A percentile compares a stretch with the other conserved stretches of the same genome.
These are phyloP conservation scores for Grapholita molesta DNA, from an alignment of 1,140 invertebrate species.

Conservation along the genomic window DNA sequence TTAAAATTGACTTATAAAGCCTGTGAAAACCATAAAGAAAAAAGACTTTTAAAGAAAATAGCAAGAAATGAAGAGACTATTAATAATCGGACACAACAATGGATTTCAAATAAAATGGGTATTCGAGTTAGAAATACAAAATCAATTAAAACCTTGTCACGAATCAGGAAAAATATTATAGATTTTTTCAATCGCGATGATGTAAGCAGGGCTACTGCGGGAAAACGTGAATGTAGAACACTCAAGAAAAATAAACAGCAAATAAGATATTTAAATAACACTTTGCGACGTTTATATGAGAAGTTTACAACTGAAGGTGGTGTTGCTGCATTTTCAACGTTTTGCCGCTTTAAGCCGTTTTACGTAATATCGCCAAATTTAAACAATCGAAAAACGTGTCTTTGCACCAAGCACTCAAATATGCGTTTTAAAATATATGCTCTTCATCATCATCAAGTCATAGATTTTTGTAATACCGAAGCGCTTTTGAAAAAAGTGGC, in stretches of 20 bases:
- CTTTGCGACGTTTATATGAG: conserved; percentile 21
- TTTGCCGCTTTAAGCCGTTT: conserved; percentile 26
- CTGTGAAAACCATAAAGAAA: conserved; percentile 4
- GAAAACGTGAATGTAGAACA: conserved; percentile 26
- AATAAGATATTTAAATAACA: conserved; percentile 23
- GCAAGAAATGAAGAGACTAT: conserved; percentile 7
- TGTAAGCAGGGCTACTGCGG: conserved; percentile 25
- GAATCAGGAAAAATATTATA: neutral
- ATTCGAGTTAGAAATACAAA: conserved; percentile 14
- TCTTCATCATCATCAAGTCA: too few species aligned
- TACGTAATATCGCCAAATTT: conserved; percentile 25
- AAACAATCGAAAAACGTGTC: conserved; percentile 25
- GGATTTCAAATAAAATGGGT: neutral
- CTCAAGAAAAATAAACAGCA: conserved; percentile 25
- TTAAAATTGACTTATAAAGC: conserved; percentile 4
- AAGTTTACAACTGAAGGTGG: conserved; percentile 27
- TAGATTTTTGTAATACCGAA: too few species aligned
- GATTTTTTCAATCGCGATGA: conserved; percentile 28
- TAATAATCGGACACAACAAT: conserved; percentile 14
- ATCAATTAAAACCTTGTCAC: neutral
- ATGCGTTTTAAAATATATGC: conserved; percentile 13
- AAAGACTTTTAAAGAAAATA: conserved; percentile 23
- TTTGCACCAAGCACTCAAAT: conserved; percentile 26
- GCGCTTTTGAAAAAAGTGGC: too few species aligned
- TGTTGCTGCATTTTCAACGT: conserved; percentile 20